These are phyloP conservation scores for Dicerorhinus sumatrensis DNA, from an alignment of 2,113 vertebrate species.

Conservation along the genomic window DNA sequence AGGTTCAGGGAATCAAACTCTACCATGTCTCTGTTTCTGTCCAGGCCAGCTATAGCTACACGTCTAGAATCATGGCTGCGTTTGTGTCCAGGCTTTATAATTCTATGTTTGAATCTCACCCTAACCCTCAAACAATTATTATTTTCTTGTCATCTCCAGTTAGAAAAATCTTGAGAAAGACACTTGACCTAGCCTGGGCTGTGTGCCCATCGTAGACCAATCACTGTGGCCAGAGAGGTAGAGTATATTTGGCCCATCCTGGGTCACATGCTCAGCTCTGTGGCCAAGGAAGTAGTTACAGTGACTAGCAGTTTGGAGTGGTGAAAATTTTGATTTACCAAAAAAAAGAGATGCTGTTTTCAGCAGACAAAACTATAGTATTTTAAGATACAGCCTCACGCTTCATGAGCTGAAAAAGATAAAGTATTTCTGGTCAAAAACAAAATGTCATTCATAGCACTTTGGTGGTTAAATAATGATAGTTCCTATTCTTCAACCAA, in stretches of 20 bases:
- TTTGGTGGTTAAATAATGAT: slow-evolving; percentile 1
- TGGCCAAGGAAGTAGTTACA: background rate
- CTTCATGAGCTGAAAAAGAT: background rate
- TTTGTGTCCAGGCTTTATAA: slow-evolving; percentile 32
- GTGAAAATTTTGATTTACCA: background rate
- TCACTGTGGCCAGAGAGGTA: background rate
- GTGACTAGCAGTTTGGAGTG: background rate
- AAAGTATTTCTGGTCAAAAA: slow-evolving; percentile 1
- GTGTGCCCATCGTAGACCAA: background rate
- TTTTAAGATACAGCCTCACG: background rate
- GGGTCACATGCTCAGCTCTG: background rate
- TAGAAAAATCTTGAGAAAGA: slow-evolving; percentile 32
- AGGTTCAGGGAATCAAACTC: background rate
- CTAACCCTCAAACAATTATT: background rate
- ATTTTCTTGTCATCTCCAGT: background rate
- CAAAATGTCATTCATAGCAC: background rate
- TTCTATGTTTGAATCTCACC: background rate
- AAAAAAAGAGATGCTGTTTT: background rate
- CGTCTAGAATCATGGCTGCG: background rate
- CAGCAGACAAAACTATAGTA: background rate
- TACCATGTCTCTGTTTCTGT: background rate
- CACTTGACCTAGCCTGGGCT: background rate
- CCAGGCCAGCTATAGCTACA: background rate
- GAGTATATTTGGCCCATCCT: background rate
- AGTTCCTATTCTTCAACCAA: background rate